phyloP scores from a whole-genome alignment of 2,113 vertebrate genomes.

The Edolisoma coerulescens region DNA sequence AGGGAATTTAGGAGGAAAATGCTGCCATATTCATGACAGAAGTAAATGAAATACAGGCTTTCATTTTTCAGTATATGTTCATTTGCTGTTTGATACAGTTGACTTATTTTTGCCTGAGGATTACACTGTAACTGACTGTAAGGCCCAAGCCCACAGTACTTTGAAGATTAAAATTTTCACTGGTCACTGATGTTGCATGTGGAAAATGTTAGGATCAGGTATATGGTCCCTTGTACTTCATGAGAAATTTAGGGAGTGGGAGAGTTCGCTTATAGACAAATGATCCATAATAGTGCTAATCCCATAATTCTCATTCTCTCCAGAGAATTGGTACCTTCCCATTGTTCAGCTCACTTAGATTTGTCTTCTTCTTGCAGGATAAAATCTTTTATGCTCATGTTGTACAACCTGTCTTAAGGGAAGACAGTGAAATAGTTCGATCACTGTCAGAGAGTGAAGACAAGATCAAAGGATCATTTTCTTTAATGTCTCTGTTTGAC shows the following conservation, averaged over 20 bases:
- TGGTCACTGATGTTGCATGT: neutral
- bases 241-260: neutral
- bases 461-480: slow-evolving; percentile 47
- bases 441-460: slow-evolving; percentile 66
- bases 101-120: neutral
- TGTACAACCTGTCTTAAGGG: slow-evolving; percentile 32
- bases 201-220: neutral
- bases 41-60: neutral
- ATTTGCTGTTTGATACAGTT: neutral
- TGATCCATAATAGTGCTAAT: neutral
- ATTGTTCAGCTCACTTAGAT: neutral
- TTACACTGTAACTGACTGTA: neutral
- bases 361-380: slow-evolving; percentile 62
- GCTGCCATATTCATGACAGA: neutral
- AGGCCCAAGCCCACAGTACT: neutral
- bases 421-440: slow-evolving; percentile 44
- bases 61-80: neutral
- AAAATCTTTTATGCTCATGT: slow-evolving; percentile 51
- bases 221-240: neutral
- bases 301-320: neutral
- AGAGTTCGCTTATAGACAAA: neutral
- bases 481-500: slow-evolving; percentile 66
- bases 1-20: neutral
- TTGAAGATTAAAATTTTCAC: neutral
- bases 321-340: neutral